Conservation (phyloP, 2,797 vertebrate species). For the Furcifer pardalis region DNA sequence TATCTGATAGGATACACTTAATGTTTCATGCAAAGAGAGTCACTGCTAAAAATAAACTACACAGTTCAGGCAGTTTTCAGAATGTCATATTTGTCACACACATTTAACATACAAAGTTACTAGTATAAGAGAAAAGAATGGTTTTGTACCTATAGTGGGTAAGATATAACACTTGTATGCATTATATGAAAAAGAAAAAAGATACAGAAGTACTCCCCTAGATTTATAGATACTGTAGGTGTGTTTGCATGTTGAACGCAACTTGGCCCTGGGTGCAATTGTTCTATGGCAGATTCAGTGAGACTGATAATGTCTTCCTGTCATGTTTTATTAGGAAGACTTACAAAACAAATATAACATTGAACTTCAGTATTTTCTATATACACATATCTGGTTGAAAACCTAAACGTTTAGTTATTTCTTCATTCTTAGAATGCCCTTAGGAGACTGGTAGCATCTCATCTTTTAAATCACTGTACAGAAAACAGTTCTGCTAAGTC, state of each 20-base stretch:
- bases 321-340: slow-evolving; percentile 31
- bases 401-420: slow-evolving; percentile 31
- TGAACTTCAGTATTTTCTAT: slow-evolving; percentile 13
- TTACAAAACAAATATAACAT: slow-evolving; percentile 22
- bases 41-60: background rate
- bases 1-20: too few species aligned
- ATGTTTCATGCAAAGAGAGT: background rate
- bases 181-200: slow-evolving; percentile 12
- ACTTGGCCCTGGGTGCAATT: slow-evolving; percentile 32
- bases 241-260: slow-evolving; percentile 21
- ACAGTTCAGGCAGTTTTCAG: background rate
- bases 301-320: slow-evolving; percentile 1
- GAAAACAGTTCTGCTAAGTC: slow-evolving; percentile 23
- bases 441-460: background rate
- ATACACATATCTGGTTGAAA: background rate
- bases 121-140: background rate
- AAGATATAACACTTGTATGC: background rate
- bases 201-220: background rate
- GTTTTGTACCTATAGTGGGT: background rate
- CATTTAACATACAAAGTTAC: background rate
- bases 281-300: slow-evolving; percentile 7
- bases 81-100: background rate
- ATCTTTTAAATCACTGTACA: background rate
- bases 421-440: slow-evolving; percentile 4
- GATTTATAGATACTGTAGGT: slow-evolving; percentile 23